These are phyloP conservation scores for Trichogramma evanescens DNA, from an alignment of 2,888 invertebrate genomes.

Conservation along the genomic window DNA sequence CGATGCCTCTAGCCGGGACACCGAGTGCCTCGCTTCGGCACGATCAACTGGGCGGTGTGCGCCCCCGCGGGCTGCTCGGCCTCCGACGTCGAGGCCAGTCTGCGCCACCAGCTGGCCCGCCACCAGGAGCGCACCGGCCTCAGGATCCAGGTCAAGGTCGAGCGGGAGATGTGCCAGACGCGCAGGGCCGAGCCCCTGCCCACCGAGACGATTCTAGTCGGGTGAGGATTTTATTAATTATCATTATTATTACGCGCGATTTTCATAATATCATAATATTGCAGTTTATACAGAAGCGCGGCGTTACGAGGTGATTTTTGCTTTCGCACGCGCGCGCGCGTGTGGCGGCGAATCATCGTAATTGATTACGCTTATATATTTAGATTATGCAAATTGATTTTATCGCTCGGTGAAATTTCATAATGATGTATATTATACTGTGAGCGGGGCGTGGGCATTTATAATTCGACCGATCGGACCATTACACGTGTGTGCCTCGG, in stretches of 20 bases:
- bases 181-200: conserved; percentile 44
- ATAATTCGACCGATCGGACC: too few relatives aligned
- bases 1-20: conserved; percentile 61
- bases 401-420: too few relatives aligned
- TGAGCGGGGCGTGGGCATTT: too few relatives aligned
- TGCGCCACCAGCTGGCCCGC: conserved; percentile 49
- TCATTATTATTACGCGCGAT: neutral
- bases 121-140: conserved; percentile 53
- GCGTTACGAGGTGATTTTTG: neutral
- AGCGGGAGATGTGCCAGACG: conserved; percentile 58
- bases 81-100: conserved; percentile 54
- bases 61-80: conserved; percentile 58
- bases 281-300: neutral
- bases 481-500: neutral
- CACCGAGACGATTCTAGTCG: conserved; percentile 49
- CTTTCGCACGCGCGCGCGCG: neutral
- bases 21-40: conserved; percentile 60
- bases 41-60: conserved; percentile 63
- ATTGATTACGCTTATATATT: neutral
- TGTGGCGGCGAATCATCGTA: neutral
- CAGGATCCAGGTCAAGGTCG: conserved; percentile 53
- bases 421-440: too few relatives aligned
- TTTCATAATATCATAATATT: neutral
- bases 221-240: conserved; percentile 38
- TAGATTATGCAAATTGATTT: too few relatives aligned